Evolutionary conservation across 2,888 invertebrate genomes (phyloP).

Genomic region (Melipona beecheii): DNA sequence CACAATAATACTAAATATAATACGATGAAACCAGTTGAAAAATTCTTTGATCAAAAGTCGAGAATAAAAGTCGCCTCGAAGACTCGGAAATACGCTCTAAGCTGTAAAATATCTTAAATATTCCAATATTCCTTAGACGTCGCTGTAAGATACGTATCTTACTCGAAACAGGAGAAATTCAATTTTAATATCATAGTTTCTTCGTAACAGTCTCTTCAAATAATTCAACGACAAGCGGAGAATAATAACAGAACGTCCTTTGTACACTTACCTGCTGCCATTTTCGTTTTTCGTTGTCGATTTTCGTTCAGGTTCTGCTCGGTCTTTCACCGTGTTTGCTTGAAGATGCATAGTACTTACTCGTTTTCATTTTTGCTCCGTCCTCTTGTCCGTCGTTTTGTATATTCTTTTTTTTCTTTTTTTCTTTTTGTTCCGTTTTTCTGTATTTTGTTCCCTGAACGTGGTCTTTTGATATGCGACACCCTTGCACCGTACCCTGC

Average conservation of each 20-base stretch:
- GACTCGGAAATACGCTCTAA: too few relatives aligned
- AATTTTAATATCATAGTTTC: not conserved
- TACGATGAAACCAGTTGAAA: too few relatives aligned
- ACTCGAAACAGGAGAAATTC: not conserved
- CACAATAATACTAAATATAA: too few relatives aligned
- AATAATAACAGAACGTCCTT: not conserved
- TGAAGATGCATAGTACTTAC: slow-evolving; percentile 6
- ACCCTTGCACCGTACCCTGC: slow-evolving; percentile 40
- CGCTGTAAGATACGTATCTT: not conserved
- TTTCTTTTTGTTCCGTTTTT: not conserved
- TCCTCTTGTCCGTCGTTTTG: not conserved
- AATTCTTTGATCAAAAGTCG: too few relatives aligned
- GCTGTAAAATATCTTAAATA: too few relatives aligned
- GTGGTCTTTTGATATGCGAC: slow-evolving; percentile 23
- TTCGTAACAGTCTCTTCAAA: not conserved
- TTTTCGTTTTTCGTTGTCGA: not conserved
- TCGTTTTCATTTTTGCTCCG: slow-evolving; percentile 43
- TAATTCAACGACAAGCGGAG: not conserved
- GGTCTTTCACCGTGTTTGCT: slow-evolving; percentile 11
- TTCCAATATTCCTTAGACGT: too few relatives aligned
- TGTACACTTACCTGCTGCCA: too few relatives aligned
- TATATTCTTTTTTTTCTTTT: not conserved
- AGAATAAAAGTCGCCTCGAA: too few relatives aligned
- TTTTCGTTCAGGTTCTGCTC: slow-evolving; percentile 8
- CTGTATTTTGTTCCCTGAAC: not conserved